Percentiles rank a stretch among this genome's conserved stretches.
These are phyloP conservation scores for Ptychoptera contaminata DNA, from an alignment of 2,888 invertebrate species.

Conservation along the genomic window DNA sequence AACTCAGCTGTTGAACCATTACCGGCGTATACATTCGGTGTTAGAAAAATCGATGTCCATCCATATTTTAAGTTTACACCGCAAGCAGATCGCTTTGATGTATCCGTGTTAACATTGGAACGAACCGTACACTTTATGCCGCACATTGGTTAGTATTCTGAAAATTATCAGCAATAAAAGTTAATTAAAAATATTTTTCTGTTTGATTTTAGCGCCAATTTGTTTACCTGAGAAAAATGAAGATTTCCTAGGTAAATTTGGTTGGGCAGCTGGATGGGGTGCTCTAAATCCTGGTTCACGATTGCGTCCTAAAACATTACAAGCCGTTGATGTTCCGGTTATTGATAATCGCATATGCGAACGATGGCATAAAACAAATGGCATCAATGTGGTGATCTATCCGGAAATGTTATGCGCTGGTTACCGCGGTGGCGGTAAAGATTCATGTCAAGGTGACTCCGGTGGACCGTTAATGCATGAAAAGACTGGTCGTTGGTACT, in stretches of 20 bases:
- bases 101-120: conserved; percentile 76
- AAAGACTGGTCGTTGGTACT: conserved; percentile 71
- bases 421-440: conserved; percentile 64
- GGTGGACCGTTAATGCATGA: conserved; percentile 87
- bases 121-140: conserved; percentile 81
- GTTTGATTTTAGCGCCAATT: conserved; percentile 50
- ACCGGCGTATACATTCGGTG: conserved; percentile 84
- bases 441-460: conserved; percentile 44
- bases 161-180: background rate
- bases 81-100: conserved; percentile 80
- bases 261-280: conserved; percentile 90
- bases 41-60: conserved; percentile 78
- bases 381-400: conserved; percentile 56
- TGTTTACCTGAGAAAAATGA: conserved; percentile 81
- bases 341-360: conserved; percentile 61
- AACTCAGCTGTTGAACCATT: conserved; percentile 84
- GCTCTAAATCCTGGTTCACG: conserved; percentile 72
- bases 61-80: conserved; percentile 88
- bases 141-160: conserved; percentile 46
- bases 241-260: conserved; percentile 78
- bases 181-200: conserved; percentile 3
- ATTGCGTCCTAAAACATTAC: conserved; percentile 72
- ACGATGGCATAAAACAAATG: conserved; percentile 47
- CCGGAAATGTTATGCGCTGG: conserved; percentile 94
- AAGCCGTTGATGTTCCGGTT: conserved; percentile 87